A percentile compares a stretch with the other conserved stretches of the same genome.
These are phyloP conservation scores for Corythornis vintsioides DNA, from an alignment of 2,113 vertebrate genomes.

Conservation along the genomic window DNA sequence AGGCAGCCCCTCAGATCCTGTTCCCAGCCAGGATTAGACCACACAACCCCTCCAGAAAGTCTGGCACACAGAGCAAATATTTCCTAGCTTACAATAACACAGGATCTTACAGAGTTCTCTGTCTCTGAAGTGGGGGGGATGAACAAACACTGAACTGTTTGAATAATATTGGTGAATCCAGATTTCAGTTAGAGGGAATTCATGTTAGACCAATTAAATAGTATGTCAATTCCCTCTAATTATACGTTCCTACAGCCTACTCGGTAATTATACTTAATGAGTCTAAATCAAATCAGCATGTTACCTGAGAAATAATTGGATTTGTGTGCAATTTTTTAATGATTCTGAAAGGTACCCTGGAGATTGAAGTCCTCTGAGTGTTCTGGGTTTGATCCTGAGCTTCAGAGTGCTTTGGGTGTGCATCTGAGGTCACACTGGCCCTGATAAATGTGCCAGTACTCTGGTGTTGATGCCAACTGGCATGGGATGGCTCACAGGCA, in stretches of 20 bases:
- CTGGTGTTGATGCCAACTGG: neutral
- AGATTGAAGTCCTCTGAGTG: neutral
- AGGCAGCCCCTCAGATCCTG: neutral
- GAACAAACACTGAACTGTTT: slow-evolving; percentile 31
- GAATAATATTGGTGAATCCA: slow-evolving; percentile 26
- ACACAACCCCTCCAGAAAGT: neutral
- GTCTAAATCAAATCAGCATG: slow-evolving; percentile 39
- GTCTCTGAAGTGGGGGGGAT: neutral
- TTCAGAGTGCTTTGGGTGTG: neutral
- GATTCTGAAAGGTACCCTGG: neutral
- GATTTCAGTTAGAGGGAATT: slow-evolving; percentile 37
- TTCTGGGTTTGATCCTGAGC: neutral
- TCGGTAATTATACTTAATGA: slow-evolving; percentile 31
- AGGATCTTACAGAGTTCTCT: accelerated
- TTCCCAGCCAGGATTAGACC: neutral
- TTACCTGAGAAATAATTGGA: slow-evolving; percentile 61
- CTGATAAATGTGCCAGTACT: neutral
- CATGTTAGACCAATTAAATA: slow-evolving; percentile 49
- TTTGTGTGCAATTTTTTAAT: slow-evolving; percentile 44
- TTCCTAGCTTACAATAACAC: slow-evolving; percentile 19
- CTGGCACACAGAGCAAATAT: neutral
- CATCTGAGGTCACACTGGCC: neutral
- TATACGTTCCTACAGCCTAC: slow-evolving; percentile 23
- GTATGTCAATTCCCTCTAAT: slow-evolving; percentile 54
- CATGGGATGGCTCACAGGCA: neutral